Percentiles rank a stretch among this genome's conserved stretches.
Evolutionary conservation across 2,888 invertebrate genomes (phyloP).

Genomic region (Rotaria magnacalcarata): DNA sequence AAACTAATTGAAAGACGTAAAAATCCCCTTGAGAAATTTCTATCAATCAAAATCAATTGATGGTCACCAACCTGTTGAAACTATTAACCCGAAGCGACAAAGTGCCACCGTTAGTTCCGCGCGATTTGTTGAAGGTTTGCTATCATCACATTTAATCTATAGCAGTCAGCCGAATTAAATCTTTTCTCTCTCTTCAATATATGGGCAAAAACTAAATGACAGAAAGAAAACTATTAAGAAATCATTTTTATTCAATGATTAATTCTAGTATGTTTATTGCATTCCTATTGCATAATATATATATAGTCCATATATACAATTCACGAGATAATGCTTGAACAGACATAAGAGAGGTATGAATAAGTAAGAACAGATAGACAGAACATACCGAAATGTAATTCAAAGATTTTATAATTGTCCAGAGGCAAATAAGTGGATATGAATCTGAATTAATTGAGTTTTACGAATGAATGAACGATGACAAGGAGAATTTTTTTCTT

Average conservation of each 20-base stretch:
- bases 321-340: slow-evolving; percentile 14
- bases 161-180: background rate
- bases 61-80: background rate
- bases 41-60: background rate
- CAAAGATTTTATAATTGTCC: background rate
- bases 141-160: background rate
- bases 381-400: background rate
- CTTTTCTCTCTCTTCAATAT: background rate
- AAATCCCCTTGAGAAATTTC: background rate
- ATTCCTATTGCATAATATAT: slow-evolving; percentile 13
- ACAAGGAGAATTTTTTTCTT: background rate
- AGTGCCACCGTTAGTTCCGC: background rate
- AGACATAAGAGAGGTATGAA: background rate
- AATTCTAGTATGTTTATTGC: background rate
- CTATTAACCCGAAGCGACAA: background rate
- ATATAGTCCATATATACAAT: background rate
- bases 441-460: background rate
- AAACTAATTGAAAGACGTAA: background rate
- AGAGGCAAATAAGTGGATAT: background rate
- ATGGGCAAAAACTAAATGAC: background rate
- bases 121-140: background rate
- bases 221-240: background rate
- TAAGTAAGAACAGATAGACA: background rate
- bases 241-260: background rate
- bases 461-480: background rate